Evolutionary conservation across 2,797 vertebrate genomes (phyloP).

Genomic region (Sphenopsis melanotis): DNA sequence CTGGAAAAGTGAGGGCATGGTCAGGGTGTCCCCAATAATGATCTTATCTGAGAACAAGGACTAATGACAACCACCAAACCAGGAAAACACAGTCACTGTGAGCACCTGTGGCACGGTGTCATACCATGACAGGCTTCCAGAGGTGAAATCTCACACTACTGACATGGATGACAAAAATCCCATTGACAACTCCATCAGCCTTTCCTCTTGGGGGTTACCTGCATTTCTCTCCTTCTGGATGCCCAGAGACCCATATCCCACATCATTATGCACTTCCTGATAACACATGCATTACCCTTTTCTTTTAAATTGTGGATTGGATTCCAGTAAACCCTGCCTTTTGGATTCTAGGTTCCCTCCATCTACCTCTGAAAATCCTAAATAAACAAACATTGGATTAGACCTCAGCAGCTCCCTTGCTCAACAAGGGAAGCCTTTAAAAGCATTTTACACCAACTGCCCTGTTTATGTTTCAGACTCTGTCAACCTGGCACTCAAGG

Average conservation of each 20-base stretch:
- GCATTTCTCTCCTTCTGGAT: background rate
- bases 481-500: background rate
- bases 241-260: background rate
- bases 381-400: slow-evolving; percentile 42
- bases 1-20: background rate
- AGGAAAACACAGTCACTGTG: background rate
- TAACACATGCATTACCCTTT: background rate
- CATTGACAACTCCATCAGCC: rapidly evolving
- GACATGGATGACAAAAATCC: background rate
- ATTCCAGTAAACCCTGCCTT: background rate
- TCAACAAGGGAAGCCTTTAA: background rate
- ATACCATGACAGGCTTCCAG: background rate
- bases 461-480: background rate
- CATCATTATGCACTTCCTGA: background rate
- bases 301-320: background rate
- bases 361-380: background rate
- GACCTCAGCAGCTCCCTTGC: background rate
- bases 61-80: background rate
- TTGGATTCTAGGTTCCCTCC: background rate
- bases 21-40: background rate
- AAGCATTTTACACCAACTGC: background rate
- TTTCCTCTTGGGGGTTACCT: background rate
- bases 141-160: background rate
- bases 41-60: background rate
- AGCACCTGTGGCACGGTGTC: background rate